phyloP scores from a whole-genome alignment of 2,888 invertebrate genomes.

The Strigamia transsilvanica region DNA sequence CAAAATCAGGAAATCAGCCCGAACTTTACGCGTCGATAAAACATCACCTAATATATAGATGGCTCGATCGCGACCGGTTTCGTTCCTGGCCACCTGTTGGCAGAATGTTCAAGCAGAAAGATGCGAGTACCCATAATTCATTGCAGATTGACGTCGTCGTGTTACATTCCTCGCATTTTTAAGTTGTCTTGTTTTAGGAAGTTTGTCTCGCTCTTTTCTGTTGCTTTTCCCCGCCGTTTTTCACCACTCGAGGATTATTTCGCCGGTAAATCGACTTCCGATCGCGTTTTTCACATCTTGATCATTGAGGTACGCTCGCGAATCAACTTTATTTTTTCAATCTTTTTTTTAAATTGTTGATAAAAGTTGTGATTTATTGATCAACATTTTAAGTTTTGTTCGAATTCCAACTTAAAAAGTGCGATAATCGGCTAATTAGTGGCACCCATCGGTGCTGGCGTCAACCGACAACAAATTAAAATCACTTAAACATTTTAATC shows the following conservation, averaged over 20 bases:
- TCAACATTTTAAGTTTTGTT: too few relatives aligned
- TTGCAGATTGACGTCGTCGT: conserved; percentile 25
- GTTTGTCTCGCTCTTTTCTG: conserved; percentile 11
- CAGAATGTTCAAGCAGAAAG: not conserved
- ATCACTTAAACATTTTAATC: not conserved
- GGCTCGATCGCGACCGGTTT: not conserved
- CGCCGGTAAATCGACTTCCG: not conserved
- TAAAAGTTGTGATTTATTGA: too few relatives aligned
- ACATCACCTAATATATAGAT: not conserved
- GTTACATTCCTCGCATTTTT: conserved; percentile 42
- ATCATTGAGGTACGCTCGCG: not conserved
- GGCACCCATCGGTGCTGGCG: not conserved
- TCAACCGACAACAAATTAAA: not conserved
- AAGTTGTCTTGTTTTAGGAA: conserved; percentile 34
- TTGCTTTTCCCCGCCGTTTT: not conserved
- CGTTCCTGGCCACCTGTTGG: not conserved
- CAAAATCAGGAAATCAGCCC: not conserved
- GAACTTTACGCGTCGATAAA: not conserved
- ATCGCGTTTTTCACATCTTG: not conserved
- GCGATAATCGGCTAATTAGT: not conserved
- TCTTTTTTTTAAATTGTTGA: too few relatives aligned
- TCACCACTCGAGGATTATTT: not conserved
- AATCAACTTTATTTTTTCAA: not conserved
- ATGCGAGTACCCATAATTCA: conserved; percentile 14
- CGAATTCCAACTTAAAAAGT: not conserved